A percentile compares a stretch with the other conserved stretches of the same genome.
Conservation (phyloP, 2,113 vertebrate species). For the Anoura caudifer region DNA sequence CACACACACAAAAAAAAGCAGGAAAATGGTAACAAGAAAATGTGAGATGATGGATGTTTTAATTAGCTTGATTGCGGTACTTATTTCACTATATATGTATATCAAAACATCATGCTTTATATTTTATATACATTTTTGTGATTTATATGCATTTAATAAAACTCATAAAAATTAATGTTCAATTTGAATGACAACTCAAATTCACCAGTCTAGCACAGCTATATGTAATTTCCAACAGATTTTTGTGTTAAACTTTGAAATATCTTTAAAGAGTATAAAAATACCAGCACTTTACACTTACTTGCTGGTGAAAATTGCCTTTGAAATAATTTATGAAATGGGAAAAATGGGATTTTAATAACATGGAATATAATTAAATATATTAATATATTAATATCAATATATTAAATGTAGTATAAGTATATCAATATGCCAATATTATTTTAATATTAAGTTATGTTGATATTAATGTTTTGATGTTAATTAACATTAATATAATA, state of each 20-base stretch:
- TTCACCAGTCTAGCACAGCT: constrained; percentile 58
- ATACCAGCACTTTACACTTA: constrained; percentile 45
- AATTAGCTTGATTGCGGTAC: neutral
- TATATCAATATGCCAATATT: neutral
- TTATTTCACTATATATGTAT: neutral
- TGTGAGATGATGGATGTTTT: neutral
- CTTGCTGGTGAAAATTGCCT: constrained; percentile 28
- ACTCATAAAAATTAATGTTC: constrained; percentile 54
- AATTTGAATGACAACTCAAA: constrained; percentile 49
- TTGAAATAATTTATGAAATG: constrained; percentile 39
- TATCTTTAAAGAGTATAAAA: constrained; percentile 6
- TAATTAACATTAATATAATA: neutral
- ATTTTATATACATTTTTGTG: neutral
- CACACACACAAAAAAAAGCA: neutral
- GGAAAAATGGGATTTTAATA: constrained; percentile 27
- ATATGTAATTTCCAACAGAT: constrained; percentile 50
- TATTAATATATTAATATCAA: neutral
- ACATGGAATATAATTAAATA: neutral
- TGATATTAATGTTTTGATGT: neutral
- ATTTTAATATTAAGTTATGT: neutral
- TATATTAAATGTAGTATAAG: neutral
- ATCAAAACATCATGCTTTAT: neutral
- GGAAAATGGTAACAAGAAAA: neutral
- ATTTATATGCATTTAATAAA: neutral
- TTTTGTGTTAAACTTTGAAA: constrained; percentile 41